Base-by-base conservation (phyloP, 2,888 invertebrate genomes). In the Miltochrista miniata region DNA sequence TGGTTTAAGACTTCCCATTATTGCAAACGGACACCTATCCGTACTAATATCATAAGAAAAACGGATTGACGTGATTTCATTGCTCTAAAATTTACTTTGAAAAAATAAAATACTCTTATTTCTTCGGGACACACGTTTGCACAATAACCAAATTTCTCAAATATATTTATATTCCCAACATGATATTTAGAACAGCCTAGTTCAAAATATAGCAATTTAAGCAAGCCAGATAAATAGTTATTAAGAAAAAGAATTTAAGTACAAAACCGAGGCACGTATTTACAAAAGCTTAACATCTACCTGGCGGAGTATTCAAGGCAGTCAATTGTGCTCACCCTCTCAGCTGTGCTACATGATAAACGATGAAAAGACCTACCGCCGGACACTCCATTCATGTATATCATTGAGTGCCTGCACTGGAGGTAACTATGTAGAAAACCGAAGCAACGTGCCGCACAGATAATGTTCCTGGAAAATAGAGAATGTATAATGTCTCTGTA, bases 311-410 rank as follows among this genome's bases (percentile, higher is more conserved):
- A 81, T 85, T 78, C 76, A 80, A 64, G 67, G 64, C 64, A 48
- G 56, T 54, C 76, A 72, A 82, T 85, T 87, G 83, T 86, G 78
- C 67, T 59, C 63, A 72, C 72, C 74, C 82, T 75, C 74, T 76
- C 81, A 76, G 59, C 77, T 76, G 68, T 79, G 69, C 67, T 61
- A 62, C 57, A 72, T 80, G 84, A 83, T 85, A 85, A 82, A 79
- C 83, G 76, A 69, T 87, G 85, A 87, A 88, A 83, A 81, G 83
- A 82, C 74, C 70, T 65, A 72, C 70, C 69, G 66, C 81, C 77
- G 88, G 89, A 87, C 88, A 88, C 80, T 85, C 81, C 74, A 86
- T 83, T 87, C 86, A 83, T 82, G 84, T 81, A 79, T 82, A 82
- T 81, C 82, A 85, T 81, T 83, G 81, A 85, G 79, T 74, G 66